A percentile compares a stretch with the other conserved stretches of the same genome.
Evolutionary conservation across 37 sponge, comb jelly and placozoan genomes (phyloP).

Genomic region (Mnemiopsis leidyi): DNA sequence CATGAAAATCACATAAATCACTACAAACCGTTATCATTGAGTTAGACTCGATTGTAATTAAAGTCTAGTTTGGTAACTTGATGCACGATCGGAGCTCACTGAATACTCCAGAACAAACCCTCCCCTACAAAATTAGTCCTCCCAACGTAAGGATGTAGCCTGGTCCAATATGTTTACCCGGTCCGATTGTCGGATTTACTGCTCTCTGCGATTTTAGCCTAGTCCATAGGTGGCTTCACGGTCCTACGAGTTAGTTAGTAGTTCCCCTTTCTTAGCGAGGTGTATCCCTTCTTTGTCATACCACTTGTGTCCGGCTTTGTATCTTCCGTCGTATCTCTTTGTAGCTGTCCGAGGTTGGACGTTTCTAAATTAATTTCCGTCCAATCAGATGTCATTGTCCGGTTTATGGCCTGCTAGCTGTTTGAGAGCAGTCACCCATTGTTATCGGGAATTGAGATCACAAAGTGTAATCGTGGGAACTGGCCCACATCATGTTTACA

Average conservation of each 20-base stretch:
- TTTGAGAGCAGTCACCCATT: not conserved
- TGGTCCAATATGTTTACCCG: not conserved
- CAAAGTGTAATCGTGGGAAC: not conserved
- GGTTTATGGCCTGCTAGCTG: too few species aligned
- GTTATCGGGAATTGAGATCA: not conserved
- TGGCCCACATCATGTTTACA: not conserved
- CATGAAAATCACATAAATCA: too few species aligned
- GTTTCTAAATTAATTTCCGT: not conserved
- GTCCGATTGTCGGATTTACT: not conserved
- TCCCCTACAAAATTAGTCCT: not conserved
- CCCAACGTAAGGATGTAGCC: not conserved
- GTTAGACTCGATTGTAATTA: too few species aligned
- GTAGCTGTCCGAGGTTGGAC: not conserved
- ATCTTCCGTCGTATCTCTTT: not conserved
- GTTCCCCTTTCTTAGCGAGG: not conserved
- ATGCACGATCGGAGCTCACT: not conserved
- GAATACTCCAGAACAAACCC: not conserved
- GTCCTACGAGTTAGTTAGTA: too few species aligned
- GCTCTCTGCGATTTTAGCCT: not conserved
- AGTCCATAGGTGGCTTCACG: too few species aligned
- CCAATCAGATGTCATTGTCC: not conserved
- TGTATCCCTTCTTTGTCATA: not conserved
- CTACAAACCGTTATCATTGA: too few species aligned
- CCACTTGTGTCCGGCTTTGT: not conserved
- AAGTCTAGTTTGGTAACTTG: not conserved